Conservation (phyloP, 2,888 invertebrate genomes). For the Seira ritae region DNA sequence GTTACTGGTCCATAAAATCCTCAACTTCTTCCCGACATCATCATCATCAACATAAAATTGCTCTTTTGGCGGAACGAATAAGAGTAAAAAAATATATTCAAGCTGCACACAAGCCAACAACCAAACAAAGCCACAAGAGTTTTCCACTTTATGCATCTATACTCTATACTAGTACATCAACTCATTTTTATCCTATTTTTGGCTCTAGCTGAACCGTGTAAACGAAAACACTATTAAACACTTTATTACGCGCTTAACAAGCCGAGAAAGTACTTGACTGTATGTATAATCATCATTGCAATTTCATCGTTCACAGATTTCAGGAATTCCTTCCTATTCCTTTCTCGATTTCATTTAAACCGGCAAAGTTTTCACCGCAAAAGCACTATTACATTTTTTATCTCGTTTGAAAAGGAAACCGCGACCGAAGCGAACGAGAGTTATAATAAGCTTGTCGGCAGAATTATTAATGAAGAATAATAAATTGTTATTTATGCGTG, state of each 20-base stretch:
- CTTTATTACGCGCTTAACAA: constrained; percentile 56
- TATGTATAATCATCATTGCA: constrained; percentile 15
- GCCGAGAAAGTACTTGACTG: constrained; percentile 29
- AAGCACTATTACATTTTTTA: no score
- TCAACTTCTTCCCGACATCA: constrained; percentile 13
- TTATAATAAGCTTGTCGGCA: constrained; percentile 5
- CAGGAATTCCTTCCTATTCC: constrained; percentile 1
- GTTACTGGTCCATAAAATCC: constrained; percentile 52
- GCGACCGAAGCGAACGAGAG: background rate
- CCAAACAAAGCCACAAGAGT: no score
- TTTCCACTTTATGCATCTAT: no score
- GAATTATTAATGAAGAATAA: background rate
- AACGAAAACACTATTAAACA: constrained; percentile 40
- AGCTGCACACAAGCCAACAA: no score
- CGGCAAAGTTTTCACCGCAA: no score
- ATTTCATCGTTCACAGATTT: constrained; percentile 33
- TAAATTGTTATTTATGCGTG: background rate
- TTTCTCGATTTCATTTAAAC: background rate
- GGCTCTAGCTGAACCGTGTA: constrained; percentile 34
- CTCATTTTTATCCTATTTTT: background rate
- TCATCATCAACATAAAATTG: background rate
- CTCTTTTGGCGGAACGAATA: constrained; percentile 43
- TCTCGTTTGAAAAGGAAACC: no score
- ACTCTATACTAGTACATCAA: no score
- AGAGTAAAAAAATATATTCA: constrained; percentile 29